Conservation (phyloP, 1,140 invertebrate species). For the Ceratosolen fusciceps region DNA sequence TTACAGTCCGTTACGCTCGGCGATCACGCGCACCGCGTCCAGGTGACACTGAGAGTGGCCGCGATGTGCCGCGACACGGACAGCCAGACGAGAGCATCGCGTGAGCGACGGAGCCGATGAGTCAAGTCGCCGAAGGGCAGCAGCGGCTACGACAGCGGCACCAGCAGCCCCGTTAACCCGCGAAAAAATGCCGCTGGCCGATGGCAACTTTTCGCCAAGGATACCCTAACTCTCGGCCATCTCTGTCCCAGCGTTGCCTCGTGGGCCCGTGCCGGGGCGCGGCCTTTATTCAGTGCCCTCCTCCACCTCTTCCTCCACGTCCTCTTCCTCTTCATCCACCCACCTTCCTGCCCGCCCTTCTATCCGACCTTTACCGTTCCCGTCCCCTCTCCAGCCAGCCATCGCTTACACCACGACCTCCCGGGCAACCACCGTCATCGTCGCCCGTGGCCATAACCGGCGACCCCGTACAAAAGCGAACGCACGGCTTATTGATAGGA, state of each 20-base stretch:
- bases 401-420: no score
- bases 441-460: no score
- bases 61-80: not conserved
- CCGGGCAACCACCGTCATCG: no score
- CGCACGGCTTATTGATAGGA: not conserved
- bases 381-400: no score
- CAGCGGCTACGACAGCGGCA: not conserved
- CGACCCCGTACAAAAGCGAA: not conserved
- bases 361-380: no score
- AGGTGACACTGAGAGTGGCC: not conserved
- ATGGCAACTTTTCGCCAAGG: constrained; percentile 22
- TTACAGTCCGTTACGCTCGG: not conserved
- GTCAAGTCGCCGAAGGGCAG: not conserved
- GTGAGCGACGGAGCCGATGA: not conserved
- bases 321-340: no score
- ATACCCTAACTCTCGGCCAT: constrained; percentile 5
- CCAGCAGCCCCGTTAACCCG: not conserved
- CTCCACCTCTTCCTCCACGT: no score
- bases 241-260: not conserved
- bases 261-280: no score
- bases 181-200: not conserved
- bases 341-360: no score
- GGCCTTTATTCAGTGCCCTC: not conserved
- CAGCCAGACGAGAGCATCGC: not conserved
- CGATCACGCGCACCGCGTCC: not conserved